Evolutionary conservation across 2,888 invertebrate genomes (phyloP), one percentile per base, ranked within the genome.

Genomic region (Aphodius granarius): DNA sequence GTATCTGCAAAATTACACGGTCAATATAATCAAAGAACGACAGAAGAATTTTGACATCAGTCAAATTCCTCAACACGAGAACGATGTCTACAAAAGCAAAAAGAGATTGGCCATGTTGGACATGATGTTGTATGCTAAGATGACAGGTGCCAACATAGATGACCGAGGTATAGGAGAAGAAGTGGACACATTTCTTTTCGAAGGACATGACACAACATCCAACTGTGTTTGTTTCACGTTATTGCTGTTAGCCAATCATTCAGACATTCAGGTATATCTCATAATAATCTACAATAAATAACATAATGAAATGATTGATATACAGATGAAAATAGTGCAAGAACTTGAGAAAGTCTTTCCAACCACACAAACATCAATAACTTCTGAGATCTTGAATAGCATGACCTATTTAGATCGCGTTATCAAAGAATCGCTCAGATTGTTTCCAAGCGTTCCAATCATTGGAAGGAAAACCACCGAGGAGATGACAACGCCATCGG

Each of bases 161-260:
- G 88, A 88, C 77, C 81, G 83, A 72, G 91, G 90, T 1, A 89
- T 91, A 76, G 88, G 89, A 79, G 91, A 91, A 81, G 91, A 91
- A 86, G 91, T 91, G 0, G 91, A 91, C 77, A 91, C 91, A 0
- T n/a, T n/a, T n/a, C n/a, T n/a, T n/a, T n/a, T n/a, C n/a, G n/a
- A n/a, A n/a, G n/a, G n/a, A n/a, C n/a, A 92, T 81, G 92, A 92
- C 76, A 92, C 92, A 0, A 91, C 91, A 0, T 89, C 91, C 0
- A 86, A 87, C 64, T 77, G 79, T 15, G 71, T 82, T 63, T 78
- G 78, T n/a, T 83, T 80, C 68, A 76, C 80, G 4, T 72, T 83
- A 21, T 78, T 83, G 78, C 66, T 82, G 65, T 64, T 83, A 15
- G 83, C 83, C 3, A 78, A 88, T 20, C 83, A 90, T 78, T 85